These are phyloP conservation scores for fruit fly (Drosophila melanogaster) DNA, from an alignment of 1,140 invertebrate genomes.

Conservation along the genomic window DNA sequence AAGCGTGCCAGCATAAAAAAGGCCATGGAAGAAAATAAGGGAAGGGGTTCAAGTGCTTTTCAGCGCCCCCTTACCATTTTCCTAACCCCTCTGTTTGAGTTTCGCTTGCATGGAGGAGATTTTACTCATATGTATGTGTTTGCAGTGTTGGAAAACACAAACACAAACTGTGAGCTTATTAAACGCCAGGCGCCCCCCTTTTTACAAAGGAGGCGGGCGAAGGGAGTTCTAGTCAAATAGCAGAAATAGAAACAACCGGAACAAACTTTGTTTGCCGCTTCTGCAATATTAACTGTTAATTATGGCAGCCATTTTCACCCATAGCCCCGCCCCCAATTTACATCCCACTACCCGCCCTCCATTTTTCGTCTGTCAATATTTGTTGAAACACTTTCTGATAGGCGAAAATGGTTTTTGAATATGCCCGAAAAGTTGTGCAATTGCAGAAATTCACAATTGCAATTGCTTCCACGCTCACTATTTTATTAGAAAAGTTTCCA, in stretches of 20 bases:
- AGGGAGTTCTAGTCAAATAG: constrained; percentile 71
- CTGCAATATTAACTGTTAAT: constrained; percentile 81
- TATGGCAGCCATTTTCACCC: constrained; percentile 37
- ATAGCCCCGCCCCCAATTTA: background rate
- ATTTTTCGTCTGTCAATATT: constrained; percentile 73
- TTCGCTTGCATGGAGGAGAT: constrained; percentile 38
- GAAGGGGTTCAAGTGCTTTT: constrained; percentile 17
- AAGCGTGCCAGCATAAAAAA: constrained; percentile 51
- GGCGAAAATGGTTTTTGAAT: constrained; percentile 79
- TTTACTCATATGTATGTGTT: constrained; percentile 70
- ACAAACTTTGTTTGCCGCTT: constrained; percentile 67
- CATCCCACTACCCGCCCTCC: background rate
- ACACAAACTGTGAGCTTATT: constrained; percentile 81
- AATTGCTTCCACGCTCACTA: constrained; percentile 64
- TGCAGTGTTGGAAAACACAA: constrained; percentile 82
- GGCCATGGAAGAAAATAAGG: constrained; percentile 36
- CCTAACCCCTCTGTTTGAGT: constrained; percentile 53
- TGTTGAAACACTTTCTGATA: constrained; percentile 81
- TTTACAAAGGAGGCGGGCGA: background rate
- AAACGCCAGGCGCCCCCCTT: constrained; percentile 55
- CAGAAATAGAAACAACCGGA: constrained; percentile 69
- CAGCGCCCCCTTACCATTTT: background rate
- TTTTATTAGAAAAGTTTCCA: constrained; percentile 80
- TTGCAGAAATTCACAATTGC: constrained; percentile 79
- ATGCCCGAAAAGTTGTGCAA: constrained; percentile 72